Evolutionary conservation across 2,888 invertebrate genomes (phyloP).

Genomic region (Pristionchus fissidentatus): DNA sequence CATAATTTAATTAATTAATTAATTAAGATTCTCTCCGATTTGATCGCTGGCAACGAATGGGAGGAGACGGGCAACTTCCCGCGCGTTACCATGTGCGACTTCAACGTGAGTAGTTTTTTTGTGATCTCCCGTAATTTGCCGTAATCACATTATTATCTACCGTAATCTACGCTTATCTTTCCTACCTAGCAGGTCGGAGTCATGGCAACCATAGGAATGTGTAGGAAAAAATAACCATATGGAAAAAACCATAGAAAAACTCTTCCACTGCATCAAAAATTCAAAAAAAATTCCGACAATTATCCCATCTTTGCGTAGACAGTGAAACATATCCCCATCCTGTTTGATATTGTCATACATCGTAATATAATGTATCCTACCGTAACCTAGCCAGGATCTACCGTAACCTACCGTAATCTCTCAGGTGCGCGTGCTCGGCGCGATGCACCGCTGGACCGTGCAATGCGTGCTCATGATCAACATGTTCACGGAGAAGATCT

Average conservation of each 20-base stretch:
- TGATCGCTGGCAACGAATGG: slow-evolving; percentile 60
- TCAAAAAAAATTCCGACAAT: not conserved
- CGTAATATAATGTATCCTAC: slow-evolving; percentile 61
- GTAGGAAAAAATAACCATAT: too few species aligned
- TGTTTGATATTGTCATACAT: slow-evolving; percentile 65
- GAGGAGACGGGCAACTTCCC: slow-evolving; percentile 65
- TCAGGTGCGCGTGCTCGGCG: slow-evolving; percentile 68
- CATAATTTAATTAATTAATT: too few species aligned
- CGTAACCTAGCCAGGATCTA: not conserved
- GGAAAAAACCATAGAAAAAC: too few species aligned
- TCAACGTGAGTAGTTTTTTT: slow-evolving; percentile 51
- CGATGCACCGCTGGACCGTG: slow-evolving; percentile 74
- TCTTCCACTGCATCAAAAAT: too few species aligned
- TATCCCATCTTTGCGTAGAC: not conserved
- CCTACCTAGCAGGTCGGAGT: too few species aligned
- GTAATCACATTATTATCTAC: too few species aligned
- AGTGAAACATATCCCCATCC: not conserved
- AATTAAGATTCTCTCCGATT: slow-evolving; percentile 49
- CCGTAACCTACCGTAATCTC: too few species aligned
- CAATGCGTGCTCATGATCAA: slow-evolving; percentile 72
- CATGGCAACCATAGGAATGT: too few species aligned
- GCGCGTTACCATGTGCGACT: slow-evolving; percentile 66
- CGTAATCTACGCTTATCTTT: too few species aligned
- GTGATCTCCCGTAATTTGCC: not conserved
- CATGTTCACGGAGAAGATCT: slow-evolving; percentile 64